phyloP scores from a whole-genome alignment of 2,113 vertebrate genomes.

The Notiomystis cincta region DNA sequence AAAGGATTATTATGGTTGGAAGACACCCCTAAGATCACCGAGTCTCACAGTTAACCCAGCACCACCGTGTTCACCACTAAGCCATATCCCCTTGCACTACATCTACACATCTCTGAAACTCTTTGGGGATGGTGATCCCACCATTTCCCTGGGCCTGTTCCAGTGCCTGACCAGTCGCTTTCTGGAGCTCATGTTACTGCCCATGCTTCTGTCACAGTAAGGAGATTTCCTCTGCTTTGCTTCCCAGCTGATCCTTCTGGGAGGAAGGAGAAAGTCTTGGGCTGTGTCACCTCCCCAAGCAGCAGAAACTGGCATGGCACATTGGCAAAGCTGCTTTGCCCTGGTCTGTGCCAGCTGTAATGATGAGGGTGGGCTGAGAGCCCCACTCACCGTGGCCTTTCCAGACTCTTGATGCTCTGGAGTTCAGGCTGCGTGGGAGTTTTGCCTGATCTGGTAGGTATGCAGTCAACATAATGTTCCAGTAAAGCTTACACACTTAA shows the following conservation, averaged over 20 bases:
- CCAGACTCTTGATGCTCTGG: not conserved
- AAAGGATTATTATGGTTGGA: not conserved
- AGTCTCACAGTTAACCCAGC: not conserved
- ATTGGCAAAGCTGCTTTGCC: accelerated
- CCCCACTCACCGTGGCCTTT: not conserved
- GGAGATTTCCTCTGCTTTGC: not conserved
- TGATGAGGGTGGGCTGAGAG: not conserved
- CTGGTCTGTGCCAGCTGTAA: accelerated
- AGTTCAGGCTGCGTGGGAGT: not conserved
- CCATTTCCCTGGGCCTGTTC: not conserved
- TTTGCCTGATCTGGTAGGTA: not conserved
- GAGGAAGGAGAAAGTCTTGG: not conserved
- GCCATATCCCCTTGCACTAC: no score
- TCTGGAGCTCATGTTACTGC: not conserved
- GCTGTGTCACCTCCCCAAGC: not conserved
- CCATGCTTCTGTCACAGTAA: not conserved
- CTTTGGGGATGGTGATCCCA: not conserved
- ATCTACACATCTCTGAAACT: not conserved
- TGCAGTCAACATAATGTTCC: not conserved
- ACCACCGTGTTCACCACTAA: not conserved
- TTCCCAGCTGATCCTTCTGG: not conserved
- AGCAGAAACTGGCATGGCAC: accelerated
- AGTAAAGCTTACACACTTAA: not conserved
- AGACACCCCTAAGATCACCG: accelerated
- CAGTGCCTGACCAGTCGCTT: not conserved